Evolutionary conservation across 2,888 invertebrate genomes (phyloP).

Genomic region (Phaonia tiefii): DNA sequence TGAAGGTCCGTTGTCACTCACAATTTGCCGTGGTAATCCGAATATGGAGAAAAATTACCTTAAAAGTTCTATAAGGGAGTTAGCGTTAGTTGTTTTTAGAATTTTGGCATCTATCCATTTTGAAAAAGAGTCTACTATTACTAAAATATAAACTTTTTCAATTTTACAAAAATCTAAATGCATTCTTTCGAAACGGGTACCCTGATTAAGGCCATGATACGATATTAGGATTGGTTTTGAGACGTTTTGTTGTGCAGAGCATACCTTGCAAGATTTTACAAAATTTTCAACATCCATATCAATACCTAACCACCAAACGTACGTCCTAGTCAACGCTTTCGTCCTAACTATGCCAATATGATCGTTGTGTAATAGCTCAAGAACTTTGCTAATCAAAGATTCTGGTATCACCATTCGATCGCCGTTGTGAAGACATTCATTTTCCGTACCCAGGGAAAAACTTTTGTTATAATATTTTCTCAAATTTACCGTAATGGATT

Average conservation of each 20-base stretch:
- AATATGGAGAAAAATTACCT: too few species aligned
- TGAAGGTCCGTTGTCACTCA: too few species aligned
- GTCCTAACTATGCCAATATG: slow-evolving; percentile 43
- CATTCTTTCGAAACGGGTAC: slow-evolving; percentile 36
- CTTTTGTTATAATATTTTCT: slow-evolving; percentile 20
- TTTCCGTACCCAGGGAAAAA: slow-evolving; percentile 18
- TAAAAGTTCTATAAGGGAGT: too few species aligned
- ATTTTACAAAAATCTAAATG: slow-evolving; percentile 53
- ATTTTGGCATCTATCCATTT: too few species aligned
- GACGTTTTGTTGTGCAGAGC: background rate
- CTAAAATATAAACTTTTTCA: background rate
- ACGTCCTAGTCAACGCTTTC: slow-evolving; percentile 47
- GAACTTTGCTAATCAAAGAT: slow-evolving; percentile 12
- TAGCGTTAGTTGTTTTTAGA: too few species aligned
- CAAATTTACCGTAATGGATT: background rate
- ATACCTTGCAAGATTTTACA: slow-evolving; percentile 13
- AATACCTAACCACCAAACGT: slow-evolving; percentile 51
- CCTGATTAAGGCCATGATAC: slow-evolving; percentile 10
- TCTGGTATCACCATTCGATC: slow-evolving; percentile 39
- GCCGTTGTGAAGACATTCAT: slow-evolving; percentile 33
- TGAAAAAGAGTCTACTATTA: too few species aligned
- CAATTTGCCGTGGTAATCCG: too few species aligned
- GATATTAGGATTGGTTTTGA: slow-evolving; percentile 1
- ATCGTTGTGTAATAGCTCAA: slow-evolving; percentile 26
- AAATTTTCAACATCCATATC: slow-evolving; percentile 40